Evolutionary conservation across 2,113 vertebrate species (phyloP).

Genomic region (Sula dactylatra): DNA sequence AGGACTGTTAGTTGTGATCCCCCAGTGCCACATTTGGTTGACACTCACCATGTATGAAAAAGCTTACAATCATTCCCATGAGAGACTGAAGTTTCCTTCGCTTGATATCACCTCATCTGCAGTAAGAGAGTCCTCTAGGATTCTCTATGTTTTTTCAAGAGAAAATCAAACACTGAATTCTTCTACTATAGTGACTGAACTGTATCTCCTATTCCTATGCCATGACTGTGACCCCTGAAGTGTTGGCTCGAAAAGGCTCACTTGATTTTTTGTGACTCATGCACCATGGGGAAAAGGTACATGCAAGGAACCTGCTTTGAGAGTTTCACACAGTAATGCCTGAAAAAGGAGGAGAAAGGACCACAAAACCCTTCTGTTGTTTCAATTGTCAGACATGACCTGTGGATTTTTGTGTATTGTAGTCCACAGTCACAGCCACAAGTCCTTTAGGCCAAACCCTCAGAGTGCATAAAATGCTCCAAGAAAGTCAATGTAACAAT

Average conservation of each 20-base stretch:
- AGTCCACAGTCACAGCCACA: neutral
- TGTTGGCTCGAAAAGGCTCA: neutral
- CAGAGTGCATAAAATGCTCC: neutral
- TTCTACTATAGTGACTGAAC: neutral
- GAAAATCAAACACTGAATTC: neutral
- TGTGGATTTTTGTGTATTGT: neutral
- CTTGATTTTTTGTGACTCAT: neutral
- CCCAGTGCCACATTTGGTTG: conserved; percentile 32
- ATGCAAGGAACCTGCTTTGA: neutral
- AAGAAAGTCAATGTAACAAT: neutral
- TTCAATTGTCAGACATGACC: neutral
- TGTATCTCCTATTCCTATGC: neutral
- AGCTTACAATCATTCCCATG: neutral
- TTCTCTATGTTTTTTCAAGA: neutral
- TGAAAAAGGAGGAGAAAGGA: neutral
- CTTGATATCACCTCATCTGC: neutral
- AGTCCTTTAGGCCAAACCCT: neutral
- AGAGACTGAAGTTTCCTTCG: neutral
- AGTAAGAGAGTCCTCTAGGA: neutral
- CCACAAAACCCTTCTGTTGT: neutral
- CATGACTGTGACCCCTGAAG: neutral
- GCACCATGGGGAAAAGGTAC: neutral
- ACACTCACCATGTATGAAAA: neutral
- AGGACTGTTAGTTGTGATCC: neutral
- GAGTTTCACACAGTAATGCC: neutral